Evolutionary conservation across 2,113 vertebrate species (phyloP).

Genomic region (Periophthalmodon schlosseri): DNA sequence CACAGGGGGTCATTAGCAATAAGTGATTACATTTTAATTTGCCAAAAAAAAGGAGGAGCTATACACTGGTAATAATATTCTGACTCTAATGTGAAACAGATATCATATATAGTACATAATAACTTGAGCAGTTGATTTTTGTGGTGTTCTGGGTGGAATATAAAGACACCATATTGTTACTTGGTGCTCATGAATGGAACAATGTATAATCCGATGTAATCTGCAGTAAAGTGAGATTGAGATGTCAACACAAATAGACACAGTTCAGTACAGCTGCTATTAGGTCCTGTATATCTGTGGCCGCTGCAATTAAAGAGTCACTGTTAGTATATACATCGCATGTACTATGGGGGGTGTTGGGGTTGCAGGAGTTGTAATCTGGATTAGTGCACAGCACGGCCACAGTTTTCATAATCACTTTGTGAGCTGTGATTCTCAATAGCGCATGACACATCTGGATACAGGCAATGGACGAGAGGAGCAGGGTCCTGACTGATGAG

Average conservation of each 20-base stretch:
- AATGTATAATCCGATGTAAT: conserved; percentile 1
- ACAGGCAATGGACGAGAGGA: conserved; percentile 27
- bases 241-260: background rate
- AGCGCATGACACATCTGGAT: conserved; percentile 73
- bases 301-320: conserved; percentile 25
- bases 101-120: too few species aligned
- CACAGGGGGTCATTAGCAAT: too few species aligned
- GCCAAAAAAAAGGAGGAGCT: too few species aligned
- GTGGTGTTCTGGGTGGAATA: background rate
- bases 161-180: background rate
- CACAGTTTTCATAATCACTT: conserved; percentile 69
- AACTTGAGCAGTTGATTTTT: background rate
- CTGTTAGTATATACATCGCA: background rate
- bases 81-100: too few species aligned
- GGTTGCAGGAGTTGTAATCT: conserved; percentile 66
- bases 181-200: background rate
- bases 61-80: too few species aligned
- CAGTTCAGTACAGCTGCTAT: background rate
- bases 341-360: conserved; percentile 38
- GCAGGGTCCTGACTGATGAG: background rate
- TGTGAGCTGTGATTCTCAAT: conserved; percentile 63
- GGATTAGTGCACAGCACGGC: conserved; percentile 70
- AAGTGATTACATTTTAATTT: too few species aligned
- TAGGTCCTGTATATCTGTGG: background rate
- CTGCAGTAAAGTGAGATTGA: background rate